Percentiles rank a stretch among this genome's conserved stretches.
These are phyloP conservation scores for Tridacna gigas DNA, from an alignment of 2,888 invertebrate genomes.

Conservation along the genomic window DNA sequence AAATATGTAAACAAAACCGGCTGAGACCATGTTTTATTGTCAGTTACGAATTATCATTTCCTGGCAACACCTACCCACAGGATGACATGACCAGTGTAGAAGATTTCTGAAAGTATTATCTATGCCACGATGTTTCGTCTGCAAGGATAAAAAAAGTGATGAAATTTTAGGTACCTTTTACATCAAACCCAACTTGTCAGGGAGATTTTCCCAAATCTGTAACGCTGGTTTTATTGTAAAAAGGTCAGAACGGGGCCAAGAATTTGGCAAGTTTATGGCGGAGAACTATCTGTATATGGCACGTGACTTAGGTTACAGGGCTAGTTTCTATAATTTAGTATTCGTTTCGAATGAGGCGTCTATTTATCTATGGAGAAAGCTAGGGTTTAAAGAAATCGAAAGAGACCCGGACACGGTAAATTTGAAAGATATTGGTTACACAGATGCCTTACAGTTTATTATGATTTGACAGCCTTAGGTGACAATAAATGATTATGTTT, in stretches of 20 bases:
- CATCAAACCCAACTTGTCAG: conserved; percentile 74
- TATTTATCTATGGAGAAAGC: conserved; percentile 62
- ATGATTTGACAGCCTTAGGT: conserved; percentile 59
- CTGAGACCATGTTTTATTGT: too few species aligned
- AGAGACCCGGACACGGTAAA: conserved; percentile 72
- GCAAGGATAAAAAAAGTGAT: conserved; percentile 44
- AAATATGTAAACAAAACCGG: too few species aligned
- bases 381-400: conserved; percentile 69
- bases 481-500: neutral
- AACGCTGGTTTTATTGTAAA: conserved; percentile 71
- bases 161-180: conserved; percentile 69
- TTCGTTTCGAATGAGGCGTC: conserved; percentile 67
- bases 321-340: conserved; percentile 71
- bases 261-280: conserved; percentile 66
- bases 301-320: conserved; percentile 69
- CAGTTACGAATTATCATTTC: neutral
- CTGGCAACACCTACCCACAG: conserved; percentile 66
- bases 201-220: conserved; percentile 71
- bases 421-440: conserved; percentile 64
- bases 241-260: conserved; percentile 53
- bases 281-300: conserved; percentile 65
- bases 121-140: conserved; percentile 68
- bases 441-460: conserved; percentile 71
- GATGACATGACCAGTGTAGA: conserved; percentile 62
- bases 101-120: conserved; percentile 68